Evolutionary conservation across 1,140 invertebrate species (phyloP), one percentile per base, ranked within the genome.

Genomic region (Paracyclopina nana): DNA sequence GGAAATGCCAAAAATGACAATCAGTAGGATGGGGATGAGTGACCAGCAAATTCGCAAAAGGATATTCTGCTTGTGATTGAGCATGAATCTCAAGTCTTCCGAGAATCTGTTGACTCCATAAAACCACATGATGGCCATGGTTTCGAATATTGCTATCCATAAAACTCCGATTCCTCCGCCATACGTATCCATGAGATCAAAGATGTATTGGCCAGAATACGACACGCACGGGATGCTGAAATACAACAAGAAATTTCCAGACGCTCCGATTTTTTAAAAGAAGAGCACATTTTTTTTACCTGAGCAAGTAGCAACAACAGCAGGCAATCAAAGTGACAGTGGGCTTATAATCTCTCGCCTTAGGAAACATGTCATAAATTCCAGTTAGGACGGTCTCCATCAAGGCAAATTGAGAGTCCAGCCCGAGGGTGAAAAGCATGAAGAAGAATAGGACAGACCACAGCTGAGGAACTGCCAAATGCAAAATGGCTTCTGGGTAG

Each of bases 371-470:
- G 59, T 83, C 81, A 49, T 80, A 70, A 54, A 83, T 75, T 53
- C 78, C 79, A 2, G 80, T 83, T 12, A 79, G 76, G 0, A 84
- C 77, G 9, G 79, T 82, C 63, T 83, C 80, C 73, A 82, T 74
- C 0, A 82, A 62, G 0, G 79, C 80, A 61, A 83, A 82, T 72
- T 77, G 59, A 52, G 46, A 46, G 34, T 64, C 62, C 12, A 64
- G 55, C 8, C 62, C 62, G 1, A 63, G 44, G 25, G 62, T 58
- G 54, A 65, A 65, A 6, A 65, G 50, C 60, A 63, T 65, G 40
- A 72, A 55, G 57, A 73, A 73, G 59, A 72, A 73, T 2, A 70
- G 46, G 12, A 67, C 54, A 0, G 69, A 63, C 64, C 64, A 65
- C 1, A 65, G 48, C 1, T 63, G 60, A 6, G 63, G 57, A 6